phyloP scores from a whole-genome alignment of 1,140 invertebrate species.

The Neoseiulus cucumeris region DNA sequence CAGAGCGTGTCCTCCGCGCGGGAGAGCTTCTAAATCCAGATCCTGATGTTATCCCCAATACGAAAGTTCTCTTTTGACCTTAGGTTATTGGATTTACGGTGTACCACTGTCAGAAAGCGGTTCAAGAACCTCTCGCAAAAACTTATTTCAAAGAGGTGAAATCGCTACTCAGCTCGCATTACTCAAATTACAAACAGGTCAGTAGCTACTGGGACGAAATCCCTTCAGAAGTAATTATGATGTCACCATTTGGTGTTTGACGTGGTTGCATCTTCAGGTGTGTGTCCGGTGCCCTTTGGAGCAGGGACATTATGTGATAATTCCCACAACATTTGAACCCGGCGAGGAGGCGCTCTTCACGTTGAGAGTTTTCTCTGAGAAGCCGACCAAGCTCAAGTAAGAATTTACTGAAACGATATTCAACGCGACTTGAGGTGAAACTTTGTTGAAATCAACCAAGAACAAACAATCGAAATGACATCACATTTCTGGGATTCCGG shows the following conservation, averaged over 20 bases:
- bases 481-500: conserved; percentile 18
- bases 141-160: conserved; percentile 71
- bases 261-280: background rate
- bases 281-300: conserved; percentile 48
- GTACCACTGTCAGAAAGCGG: conserved; percentile 30
- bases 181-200: conserved; percentile 73
- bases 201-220: conserved; percentile 26
- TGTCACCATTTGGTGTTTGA: background rate
- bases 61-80: too few species aligned
- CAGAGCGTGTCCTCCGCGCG: too few species aligned
- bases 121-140: conserved; percentile 31
- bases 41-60: too few species aligned
- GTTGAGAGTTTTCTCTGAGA: conserved; percentile 54
- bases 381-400: conserved; percentile 56
- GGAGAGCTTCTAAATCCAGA: too few species aligned
- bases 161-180: conserved; percentile 67
- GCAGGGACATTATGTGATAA: conserved; percentile 56
- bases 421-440: too few species aligned
- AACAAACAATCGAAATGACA: too few species aligned
- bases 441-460: too few species aligned
- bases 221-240: too few species aligned
- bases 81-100: conserved; percentile 75
- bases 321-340: conserved; percentile 78
- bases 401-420: conserved; percentile 20
- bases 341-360: conserved; percentile 69